Base-by-base conservation (phyloP, 2,113 vertebrate genomes). In the Meriones unguiculatus region DNA sequence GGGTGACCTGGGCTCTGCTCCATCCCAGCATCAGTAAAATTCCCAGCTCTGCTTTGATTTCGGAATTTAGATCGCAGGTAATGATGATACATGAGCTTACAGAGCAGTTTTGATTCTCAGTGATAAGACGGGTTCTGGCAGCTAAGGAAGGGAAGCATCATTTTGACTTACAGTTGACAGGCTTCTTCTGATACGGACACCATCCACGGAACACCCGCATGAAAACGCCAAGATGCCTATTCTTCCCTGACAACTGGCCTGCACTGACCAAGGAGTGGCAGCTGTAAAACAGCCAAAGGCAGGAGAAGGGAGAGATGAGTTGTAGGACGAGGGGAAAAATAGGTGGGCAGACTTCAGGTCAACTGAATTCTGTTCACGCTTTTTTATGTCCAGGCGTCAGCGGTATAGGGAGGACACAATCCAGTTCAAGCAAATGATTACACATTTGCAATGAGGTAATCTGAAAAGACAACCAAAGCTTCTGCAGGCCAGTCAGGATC, bases 31-130 rank as follows among this genome's bases (percentile, higher is more conserved):
- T 94, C 97, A 98, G 95, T 97, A 98, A 97, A 98, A 98, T 95
- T 96, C 89, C 96, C 92, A 86, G 94, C 87, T 95, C 96, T 78
- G 64, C 97, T 98, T 96, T 95, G 97, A 98, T 97, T 98, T 98
- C 95, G 59, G 52, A 95, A 95, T 96, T 41, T 92, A 97, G 93
- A 81, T 97, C 98, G 97, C 89, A 90, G 95, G 50, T 97, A 97
- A 93, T 94, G 93, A 97, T 97, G 96, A 97, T 95, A 94, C 62
- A 97, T 77, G 93, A 90, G 95, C 89, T 92, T 67, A 73, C 25
- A 80, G 94, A 89, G 15, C 35, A 46, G 52, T 84, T 89, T 96
- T 97, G 78, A 96, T 97, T 98, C 97, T 59, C 78, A 85, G 90
- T 90, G 97, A 97, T 62, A 13, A 65, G 76, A 93, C 77, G 46